phyloP scores from a whole-genome alignment of 2,888 invertebrate species.

The Heliconius ethilla region DNA sequence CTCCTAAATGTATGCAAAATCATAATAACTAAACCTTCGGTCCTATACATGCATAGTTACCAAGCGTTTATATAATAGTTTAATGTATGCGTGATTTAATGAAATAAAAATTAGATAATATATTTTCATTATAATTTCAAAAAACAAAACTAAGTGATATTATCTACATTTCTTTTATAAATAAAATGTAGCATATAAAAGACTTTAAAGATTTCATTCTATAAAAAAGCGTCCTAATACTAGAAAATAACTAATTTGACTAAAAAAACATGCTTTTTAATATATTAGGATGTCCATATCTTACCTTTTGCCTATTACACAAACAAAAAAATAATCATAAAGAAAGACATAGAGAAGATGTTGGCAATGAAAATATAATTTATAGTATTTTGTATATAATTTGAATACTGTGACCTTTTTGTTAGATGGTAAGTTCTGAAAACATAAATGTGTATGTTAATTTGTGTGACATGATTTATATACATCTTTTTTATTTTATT shows the following conservation, averaged over 20 bases:
- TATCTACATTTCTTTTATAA: too few relatives aligned
- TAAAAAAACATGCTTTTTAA: constrained; percentile 16
- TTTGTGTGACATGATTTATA: constrained; percentile 28
- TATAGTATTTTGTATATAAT: constrained; percentile 31
- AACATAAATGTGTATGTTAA: constrained; percentile 43
- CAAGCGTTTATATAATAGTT: not conserved
- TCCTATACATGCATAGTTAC: not conserved
- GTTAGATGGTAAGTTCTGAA: constrained; percentile 47
- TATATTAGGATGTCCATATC: not conserved
- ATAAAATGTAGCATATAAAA: not conserved
- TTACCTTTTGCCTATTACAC: constrained; percentile 29
- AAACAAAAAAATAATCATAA: constrained; percentile 44
- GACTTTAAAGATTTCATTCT: too few relatives aligned
- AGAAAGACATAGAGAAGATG: constrained; percentile 24
- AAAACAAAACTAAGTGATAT: too few relatives aligned
- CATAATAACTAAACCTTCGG: constrained; percentile 30
- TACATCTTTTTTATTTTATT: not conserved
- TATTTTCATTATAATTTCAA: too few relatives aligned
- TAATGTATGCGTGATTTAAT: constrained; percentile 4
- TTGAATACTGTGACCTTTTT: constrained; percentile 61
- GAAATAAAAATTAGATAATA: too few relatives aligned
- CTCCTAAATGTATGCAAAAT: constrained; percentile 45
- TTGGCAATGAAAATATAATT: not conserved
- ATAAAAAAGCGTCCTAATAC: not conserved
- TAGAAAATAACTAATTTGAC: not conserved